Evolutionary conservation across 2,797 vertebrate genomes (phyloP).

Genomic region (Arnoldichthys spilopterus): DNA sequence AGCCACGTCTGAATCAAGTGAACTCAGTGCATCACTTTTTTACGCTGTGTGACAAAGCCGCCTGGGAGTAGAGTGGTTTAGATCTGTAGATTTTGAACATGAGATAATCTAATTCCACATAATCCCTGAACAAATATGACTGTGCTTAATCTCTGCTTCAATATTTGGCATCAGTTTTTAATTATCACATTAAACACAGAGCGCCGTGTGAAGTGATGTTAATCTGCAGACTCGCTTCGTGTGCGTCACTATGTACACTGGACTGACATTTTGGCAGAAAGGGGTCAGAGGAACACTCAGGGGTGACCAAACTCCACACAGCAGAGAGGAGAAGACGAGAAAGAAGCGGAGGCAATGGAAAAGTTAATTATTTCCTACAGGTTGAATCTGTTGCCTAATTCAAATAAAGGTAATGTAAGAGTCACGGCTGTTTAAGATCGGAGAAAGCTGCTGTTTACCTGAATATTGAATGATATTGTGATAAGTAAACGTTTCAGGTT

Average conservation of each 20-base stretch:
- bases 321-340: conserved; percentile 33
- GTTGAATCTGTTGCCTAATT: background rate
- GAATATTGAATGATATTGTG: no score
- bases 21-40: background rate
- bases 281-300: conserved; percentile 31
- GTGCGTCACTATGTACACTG: conserved; percentile 35
- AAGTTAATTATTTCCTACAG: background rate
- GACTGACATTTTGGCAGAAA: conserved; percentile 48
- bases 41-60: background rate
- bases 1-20: background rate
- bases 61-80: conserved; percentile 9
- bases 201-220: conserved; percentile 14
- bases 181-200: conserved; percentile 58
- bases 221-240: conserved; percentile 39
- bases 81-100: conserved; percentile 28
- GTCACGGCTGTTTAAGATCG: background rate
- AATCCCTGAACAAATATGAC: conserved; percentile 55
- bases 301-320: conserved; percentile 64
- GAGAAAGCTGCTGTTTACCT: background rate
- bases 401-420: background rate
- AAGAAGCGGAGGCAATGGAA: background rate
- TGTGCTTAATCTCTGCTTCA: conserved; percentile 54
- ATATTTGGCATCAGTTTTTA: conserved; percentile 55
- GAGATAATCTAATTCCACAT: conserved; percentile 54
- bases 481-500: no score